These are phyloP conservation scores for Pectinophora gossypiella DNA, from an alignment of 1,140 invertebrate species.

Conservation along the genomic window DNA sequence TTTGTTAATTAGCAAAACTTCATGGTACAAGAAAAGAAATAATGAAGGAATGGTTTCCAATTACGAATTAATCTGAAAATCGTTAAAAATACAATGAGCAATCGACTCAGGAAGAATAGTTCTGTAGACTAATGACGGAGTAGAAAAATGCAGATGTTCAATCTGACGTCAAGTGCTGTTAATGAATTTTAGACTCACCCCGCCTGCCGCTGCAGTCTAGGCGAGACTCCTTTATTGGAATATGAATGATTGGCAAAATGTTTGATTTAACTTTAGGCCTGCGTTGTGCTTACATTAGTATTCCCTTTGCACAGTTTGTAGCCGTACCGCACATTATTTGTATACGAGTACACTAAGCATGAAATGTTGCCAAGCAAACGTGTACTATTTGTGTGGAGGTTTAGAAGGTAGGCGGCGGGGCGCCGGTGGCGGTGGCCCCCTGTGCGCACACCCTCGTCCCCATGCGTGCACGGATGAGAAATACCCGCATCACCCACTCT, in stretches of 20 bases:
- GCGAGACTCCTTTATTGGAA: background rate
- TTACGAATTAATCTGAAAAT: too few species aligned
- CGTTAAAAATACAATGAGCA: too few species aligned
- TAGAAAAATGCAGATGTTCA: background rate
- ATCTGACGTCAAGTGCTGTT: too few species aligned
- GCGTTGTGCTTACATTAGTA: constrained; percentile 52
- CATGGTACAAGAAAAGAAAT: too few species aligned
- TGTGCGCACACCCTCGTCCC: constrained; percentile 31
- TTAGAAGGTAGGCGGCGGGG: constrained; percentile 49
- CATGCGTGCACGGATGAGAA: constrained; percentile 56
- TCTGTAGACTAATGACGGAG: too few species aligned
- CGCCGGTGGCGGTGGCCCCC: constrained; percentile 40
- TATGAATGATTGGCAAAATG: constrained; percentile 2
- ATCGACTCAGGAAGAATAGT: too few species aligned
- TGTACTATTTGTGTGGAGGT: constrained; percentile 70
- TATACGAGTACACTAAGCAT: constrained; percentile 64
- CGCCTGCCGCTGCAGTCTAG: too few species aligned
- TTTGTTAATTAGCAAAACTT: too few species aligned
- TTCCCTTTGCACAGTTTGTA: constrained; percentile 69
- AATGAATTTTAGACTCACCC: too few species aligned
- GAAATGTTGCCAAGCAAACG: constrained; percentile 73
- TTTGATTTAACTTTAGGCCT: constrained; percentile 44
- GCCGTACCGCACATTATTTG: constrained; percentile 66
- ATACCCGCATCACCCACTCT: constrained; percentile 58
- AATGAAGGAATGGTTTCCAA: too few species aligned